Percentiles rank a stretch among this genome's conserved stretches.
phyloP scores from a whole-genome alignment of 1,140 invertebrate genomes.

The Chymomyza costata region DNA sequence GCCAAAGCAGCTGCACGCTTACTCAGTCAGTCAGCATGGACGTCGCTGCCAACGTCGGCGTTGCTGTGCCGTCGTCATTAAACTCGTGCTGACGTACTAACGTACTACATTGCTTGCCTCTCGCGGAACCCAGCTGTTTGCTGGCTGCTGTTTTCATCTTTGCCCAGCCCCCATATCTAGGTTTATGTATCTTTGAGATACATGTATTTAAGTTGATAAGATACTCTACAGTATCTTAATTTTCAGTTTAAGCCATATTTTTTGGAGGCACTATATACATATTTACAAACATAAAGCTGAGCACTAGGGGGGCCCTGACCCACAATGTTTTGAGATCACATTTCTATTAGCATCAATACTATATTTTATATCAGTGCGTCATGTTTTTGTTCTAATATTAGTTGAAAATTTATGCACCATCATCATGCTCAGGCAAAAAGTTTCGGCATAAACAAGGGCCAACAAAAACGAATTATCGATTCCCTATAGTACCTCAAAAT shows the following conservation, averaged over 20 bases:
- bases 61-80: slow-evolving; percentile 8
- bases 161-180: slow-evolving; percentile 50
- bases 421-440: too few species aligned
- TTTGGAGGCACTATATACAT: not conserved
- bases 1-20: slow-evolving; percentile 5
- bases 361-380: not conserved
- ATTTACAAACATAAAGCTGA: not conserved
- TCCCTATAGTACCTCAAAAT: not conserved
- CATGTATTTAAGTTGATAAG: not conserved
- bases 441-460: not conserved
- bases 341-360: not conserved
- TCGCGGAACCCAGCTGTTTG: slow-evolving; percentile 23
- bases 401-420: too few species aligned
- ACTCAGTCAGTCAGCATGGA: slow-evolving; percentile 32
- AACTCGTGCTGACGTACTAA: slow-evolving; percentile 30
- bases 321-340: not conserved
- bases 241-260: not conserved
- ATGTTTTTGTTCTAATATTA: not conserved
- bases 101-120: slow-evolving; percentile 3
- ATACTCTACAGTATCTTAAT: slow-evolving; percentile 24
- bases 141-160: slow-evolving; percentile 19
- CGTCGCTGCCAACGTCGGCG: too few species aligned
- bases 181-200: too few species aligned
- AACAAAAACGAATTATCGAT: not conserved
- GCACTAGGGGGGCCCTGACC: not conserved